These are phyloP conservation scores for Microtus oregoni DNA, from an alignment of 2,113 vertebrate species.

Conservation along the genomic window DNA sequence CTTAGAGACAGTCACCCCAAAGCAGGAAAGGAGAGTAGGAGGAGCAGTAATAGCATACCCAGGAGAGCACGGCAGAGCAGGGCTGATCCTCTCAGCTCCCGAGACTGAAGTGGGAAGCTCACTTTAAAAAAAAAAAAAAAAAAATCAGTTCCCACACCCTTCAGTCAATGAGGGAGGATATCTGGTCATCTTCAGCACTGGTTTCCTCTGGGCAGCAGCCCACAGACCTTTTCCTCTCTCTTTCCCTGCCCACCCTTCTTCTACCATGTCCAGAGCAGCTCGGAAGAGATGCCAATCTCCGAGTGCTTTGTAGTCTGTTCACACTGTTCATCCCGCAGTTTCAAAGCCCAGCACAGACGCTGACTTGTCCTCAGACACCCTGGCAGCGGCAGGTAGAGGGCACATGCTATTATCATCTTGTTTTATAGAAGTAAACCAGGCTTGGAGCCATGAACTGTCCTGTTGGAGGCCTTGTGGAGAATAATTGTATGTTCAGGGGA, in stretches of 20 bases:
- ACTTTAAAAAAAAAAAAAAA: neutral
- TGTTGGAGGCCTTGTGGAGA: slow-evolving; percentile 22
- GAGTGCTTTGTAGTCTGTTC: slow-evolving; percentile 74
- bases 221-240: neutral
- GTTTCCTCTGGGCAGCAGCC: neutral
- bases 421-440: slow-evolving; percentile 69
- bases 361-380: slow-evolving; percentile 75
- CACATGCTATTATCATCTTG: slow-evolving; percentile 65
- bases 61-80: neutral
- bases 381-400: slow-evolving; percentile 62
- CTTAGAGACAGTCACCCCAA: neutral
- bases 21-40: neutral
- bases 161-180: neutral
- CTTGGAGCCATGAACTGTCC: slow-evolving; percentile 39
- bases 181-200: neutral
- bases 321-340: slow-evolving; percentile 75
- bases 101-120: neutral
- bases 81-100: neutral
- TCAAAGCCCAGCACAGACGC: slow-evolving; percentile 72
- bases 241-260: neutral
- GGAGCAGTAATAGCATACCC: neutral
- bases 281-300: neutral
- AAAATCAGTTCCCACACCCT: neutral
- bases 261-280: neutral
- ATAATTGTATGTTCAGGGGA: slow-evolving; percentile 62